These are phyloP conservation scores for Drosophila sordidula DNA, from an alignment of 2,888 invertebrate genomes.

Conservation along the genomic window DNA sequence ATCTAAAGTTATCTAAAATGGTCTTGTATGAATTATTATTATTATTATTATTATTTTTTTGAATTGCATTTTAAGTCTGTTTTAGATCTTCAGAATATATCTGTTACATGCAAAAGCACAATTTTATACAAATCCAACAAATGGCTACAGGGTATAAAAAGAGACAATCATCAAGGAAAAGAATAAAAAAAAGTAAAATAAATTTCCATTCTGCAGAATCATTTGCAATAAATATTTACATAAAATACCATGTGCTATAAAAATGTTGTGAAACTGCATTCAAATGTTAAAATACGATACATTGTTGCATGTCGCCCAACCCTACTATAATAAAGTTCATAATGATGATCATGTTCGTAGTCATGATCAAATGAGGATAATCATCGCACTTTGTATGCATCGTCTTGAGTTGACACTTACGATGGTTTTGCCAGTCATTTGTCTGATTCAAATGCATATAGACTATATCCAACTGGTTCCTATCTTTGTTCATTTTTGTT, in stretches of 20 bases:
- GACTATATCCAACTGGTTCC: conserved; percentile 27
- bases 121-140: not conserved
- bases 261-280: conserved; percentile 39
- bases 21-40: no score
- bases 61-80: no score
- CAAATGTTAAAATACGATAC: conserved; percentile 34
- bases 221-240: conserved; percentile 24
- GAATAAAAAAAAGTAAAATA: not conserved
- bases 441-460: conserved; percentile 11
- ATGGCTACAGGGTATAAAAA: conserved; percentile 5
- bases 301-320: conserved; percentile 8
- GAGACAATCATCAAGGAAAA: not conserved
- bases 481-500: not conserved
- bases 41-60: no score
- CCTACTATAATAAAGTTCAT: conserved; percentile 7
- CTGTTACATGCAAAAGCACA: no score
- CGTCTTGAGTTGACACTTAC: not conserved
- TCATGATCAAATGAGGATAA: conserved; percentile 7
- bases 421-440: not conserved
- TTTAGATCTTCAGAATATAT: not conserved
- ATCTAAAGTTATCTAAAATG: no score
- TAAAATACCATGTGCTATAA: conserved; percentile 22
- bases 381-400: conserved; percentile 21
- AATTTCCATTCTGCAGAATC: conserved; percentile 10
- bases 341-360: not conserved